A percentile compares a stretch with the other conserved stretches of the same genome.
Evolutionary conservation across 2,113 vertebrate genomes (phyloP).

Genomic region (Mesoclemmys tuberculata): DNA sequence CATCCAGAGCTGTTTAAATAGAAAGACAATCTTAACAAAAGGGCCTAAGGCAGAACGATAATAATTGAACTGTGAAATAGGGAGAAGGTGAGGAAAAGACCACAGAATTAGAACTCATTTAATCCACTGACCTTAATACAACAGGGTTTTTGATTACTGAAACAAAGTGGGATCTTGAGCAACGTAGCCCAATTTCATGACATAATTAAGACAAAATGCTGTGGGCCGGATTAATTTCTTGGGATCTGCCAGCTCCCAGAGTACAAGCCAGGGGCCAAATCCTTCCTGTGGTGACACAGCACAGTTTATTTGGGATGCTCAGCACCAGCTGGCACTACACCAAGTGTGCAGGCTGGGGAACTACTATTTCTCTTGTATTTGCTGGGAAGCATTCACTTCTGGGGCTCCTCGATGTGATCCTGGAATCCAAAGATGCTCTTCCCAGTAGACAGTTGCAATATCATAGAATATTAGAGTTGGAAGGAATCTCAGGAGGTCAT

Average conservation of each 20-base stretch:
- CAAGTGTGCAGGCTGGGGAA: background rate
- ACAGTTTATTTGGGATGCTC: background rate
- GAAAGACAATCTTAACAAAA: background rate
- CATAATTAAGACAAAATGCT: background rate
- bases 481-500: no score
- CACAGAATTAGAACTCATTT: background rate
- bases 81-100: background rate
- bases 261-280: background rate
- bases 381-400: background rate
- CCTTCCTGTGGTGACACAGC: background rate
- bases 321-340: background rate
- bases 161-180: background rate
- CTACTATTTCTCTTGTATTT: background rate
- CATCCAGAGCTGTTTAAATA: background rate
- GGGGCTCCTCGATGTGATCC: background rate
- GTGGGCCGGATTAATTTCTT: background rate
- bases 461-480: no score
- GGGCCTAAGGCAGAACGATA: background rate
- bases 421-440: background rate
- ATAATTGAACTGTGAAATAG: background rate
- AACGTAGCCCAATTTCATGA: background rate
- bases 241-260: background rate
- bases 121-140: background rate
- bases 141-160: background rate
- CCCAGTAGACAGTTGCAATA: background rate